These are phyloP conservation scores for Erpornis zantholeuca DNA, from an alignment of 2,113 vertebrate genomes.

Conservation along the genomic window DNA sequence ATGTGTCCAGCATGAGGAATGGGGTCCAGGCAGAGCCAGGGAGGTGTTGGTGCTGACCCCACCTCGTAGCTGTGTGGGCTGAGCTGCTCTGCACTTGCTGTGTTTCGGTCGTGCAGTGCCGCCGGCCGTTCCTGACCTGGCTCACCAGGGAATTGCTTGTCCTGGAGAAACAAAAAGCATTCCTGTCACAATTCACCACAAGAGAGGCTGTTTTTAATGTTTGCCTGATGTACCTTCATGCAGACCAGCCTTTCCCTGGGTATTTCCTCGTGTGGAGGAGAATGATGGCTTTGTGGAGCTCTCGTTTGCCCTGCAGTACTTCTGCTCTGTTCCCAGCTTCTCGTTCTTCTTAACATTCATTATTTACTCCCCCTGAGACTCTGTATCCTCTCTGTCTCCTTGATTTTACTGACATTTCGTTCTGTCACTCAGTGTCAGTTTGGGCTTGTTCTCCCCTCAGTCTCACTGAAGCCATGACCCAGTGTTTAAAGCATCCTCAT, in stretches of 20 bases:
- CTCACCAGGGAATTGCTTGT: not conserved
- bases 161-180: not conserved
- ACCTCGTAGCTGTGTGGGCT: not conserved
- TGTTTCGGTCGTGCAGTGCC: not conserved
- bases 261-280: not conserved
- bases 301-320: conserved; percentile 17
- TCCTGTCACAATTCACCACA: not conserved
- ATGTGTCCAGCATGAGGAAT: not conserved
- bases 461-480: conserved; percentile 11
- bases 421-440: conserved; percentile 50
- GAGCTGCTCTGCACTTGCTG: not conserved
- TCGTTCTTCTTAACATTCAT: conserved; percentile 29
- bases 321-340: conserved; percentile 30
- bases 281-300: not conserved
- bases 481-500: not conserved
- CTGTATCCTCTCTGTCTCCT: conserved; percentile 38
- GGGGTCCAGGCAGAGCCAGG: not conserved
- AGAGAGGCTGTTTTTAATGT: not conserved
- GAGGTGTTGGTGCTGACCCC: not conserved
- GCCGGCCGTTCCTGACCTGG: not conserved
- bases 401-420: conserved; percentile 51
- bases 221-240: not conserved
- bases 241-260: not conserved
- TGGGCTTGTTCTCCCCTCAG: conserved; percentile 28
- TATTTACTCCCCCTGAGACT: conserved; percentile 46